Conservation (phyloP, 2,113 vertebrate genomes). For the Myanophis thanlyinensis region DNA sequence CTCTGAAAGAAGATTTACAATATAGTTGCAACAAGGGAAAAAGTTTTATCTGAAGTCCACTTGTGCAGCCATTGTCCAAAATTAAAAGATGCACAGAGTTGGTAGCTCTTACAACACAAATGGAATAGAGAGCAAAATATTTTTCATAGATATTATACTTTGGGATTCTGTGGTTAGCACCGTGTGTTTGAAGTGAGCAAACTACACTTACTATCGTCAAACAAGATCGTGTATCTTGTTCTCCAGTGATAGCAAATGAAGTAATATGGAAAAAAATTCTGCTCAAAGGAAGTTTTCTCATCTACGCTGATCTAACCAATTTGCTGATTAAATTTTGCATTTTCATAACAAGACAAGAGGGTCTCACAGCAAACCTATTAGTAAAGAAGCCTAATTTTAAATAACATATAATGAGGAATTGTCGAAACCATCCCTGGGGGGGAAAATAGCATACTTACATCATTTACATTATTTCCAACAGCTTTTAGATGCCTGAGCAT, state of each 20-base stretch:
- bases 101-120: not conserved
- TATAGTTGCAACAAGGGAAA: not conserved
- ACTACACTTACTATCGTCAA: not conserved
- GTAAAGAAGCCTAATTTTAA: not conserved
- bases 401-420: not conserved
- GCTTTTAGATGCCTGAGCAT: constrained; percentile 85
- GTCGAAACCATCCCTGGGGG: not conserved
- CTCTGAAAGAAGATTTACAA: not conserved
- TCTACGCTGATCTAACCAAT: not conserved
- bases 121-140: not conserved
- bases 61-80: not conserved
- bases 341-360: not conserved
- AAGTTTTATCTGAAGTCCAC: not conserved
- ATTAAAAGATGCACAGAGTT: not conserved
- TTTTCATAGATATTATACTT: not conserved
- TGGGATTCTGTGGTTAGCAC: not conserved
- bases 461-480: constrained; percentile 85
- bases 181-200: not conserved
- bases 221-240: not conserved
- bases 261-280: not conserved
- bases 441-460: constrained; percentile 76
- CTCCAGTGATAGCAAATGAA: not conserved
- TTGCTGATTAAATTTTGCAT: not conserved
- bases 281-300: not conserved
- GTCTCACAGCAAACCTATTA: not conserved